Percentiles rank a stretch among this genome's conserved stretches.
These are phyloP conservation scores for Spisula subtruncata DNA, from an alignment of 2,888 invertebrate species.

Conservation along the genomic window DNA sequence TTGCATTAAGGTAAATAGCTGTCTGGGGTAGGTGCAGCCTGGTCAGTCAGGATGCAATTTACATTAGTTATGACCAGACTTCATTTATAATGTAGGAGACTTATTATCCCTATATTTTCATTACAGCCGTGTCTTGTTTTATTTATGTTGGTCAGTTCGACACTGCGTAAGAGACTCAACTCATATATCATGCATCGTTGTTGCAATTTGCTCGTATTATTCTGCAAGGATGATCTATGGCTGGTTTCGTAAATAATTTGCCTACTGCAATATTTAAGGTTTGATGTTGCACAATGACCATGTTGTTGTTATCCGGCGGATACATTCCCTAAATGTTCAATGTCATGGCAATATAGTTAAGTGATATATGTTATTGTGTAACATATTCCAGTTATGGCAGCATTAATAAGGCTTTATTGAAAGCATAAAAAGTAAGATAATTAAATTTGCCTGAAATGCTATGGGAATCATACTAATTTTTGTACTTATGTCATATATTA, in stretches of 20 bases:
- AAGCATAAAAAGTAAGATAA: no score
- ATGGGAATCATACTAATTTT: no score
- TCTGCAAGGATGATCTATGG: not conserved
- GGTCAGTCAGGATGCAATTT: not conserved
- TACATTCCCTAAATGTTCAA: no score
- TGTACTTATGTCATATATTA: no score
- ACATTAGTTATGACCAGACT: not conserved
- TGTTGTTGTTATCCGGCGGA: no score
- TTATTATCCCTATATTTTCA: not conserved
- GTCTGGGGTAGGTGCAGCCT: not conserved
- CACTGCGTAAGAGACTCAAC: not conserved
- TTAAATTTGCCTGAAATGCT: no score
- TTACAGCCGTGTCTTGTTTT: not conserved
- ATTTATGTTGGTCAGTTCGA: not conserved
- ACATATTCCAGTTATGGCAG: no score
- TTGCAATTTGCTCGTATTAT: not conserved
- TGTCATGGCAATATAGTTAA: no score
- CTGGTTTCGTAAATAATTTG: conserved; percentile 17
- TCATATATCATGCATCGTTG: not conserved
- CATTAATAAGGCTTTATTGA: no score
- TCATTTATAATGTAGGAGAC: not conserved
- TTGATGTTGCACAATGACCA: no score
- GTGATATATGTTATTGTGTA: no score
- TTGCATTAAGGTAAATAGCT: conserved; percentile 3
- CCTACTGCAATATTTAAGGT: no score